phyloP scores from a whole-genome alignment of 2,888 invertebrate genomes.

The Aspidiotus destructor region DNA sequence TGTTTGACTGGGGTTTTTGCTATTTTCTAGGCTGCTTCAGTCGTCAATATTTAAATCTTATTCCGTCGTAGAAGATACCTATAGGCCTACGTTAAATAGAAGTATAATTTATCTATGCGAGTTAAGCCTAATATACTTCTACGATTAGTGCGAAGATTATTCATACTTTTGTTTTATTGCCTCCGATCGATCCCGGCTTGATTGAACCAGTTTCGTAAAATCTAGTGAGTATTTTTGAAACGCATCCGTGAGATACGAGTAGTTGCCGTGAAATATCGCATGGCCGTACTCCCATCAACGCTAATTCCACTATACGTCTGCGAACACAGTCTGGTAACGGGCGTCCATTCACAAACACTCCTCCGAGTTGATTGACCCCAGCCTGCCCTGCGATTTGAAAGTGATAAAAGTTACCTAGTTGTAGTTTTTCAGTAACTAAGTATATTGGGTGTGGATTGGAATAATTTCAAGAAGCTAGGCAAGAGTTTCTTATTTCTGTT shows the following conservation, averaged over 20 bases:
- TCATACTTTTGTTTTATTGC: conserved; percentile 84
- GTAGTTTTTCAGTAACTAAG: no score
- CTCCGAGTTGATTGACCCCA: conserved; percentile 93
- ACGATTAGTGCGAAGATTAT: not conserved
- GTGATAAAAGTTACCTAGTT: not conserved
- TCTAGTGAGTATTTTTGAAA: conserved; percentile 89
- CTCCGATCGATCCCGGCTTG: conserved; percentile 87
- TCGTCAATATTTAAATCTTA: no score
- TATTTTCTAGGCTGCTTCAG: no score
- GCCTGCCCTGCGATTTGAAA: conserved; percentile 66
- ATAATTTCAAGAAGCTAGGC: conserved; percentile 9
- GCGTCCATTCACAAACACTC: conserved; percentile 95
- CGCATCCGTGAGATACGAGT: conserved; percentile 92
- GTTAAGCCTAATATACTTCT: no score
- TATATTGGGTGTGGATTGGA: not conserved
- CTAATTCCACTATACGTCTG: conserved; percentile 86
- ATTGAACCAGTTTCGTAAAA: conserved; percentile 97
- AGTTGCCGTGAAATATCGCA: conserved; percentile 94
- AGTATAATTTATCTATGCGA: no score
- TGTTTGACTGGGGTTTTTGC: no score
- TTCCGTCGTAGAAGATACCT: no score
- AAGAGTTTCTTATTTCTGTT: conserved; percentile 3
- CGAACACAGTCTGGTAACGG: conserved; percentile 90
- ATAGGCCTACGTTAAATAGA: no score
- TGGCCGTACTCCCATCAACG: conserved; percentile 85